A percentile compares a stretch with the other conserved stretches of the same genome.
Conservation (phyloP, 2,888 invertebrate species). For the Mythimna lalbum region DNA sequence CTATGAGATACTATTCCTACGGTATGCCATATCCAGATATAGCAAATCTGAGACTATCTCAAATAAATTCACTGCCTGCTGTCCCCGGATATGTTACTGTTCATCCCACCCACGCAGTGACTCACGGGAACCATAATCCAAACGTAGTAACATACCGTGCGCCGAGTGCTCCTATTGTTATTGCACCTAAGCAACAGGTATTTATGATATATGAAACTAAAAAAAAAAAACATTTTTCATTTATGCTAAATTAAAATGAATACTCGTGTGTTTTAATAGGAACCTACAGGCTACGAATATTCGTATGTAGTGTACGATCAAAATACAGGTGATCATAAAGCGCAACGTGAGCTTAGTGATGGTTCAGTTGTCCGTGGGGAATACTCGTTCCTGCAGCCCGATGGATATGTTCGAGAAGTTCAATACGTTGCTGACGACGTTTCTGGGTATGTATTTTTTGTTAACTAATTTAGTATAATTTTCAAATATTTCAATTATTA, state of each 20-base stretch:
- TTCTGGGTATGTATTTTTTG: slow-evolving; percentile 79
- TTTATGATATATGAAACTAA: slow-evolving; percentile 52
- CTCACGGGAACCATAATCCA: slow-evolving; percentile 69
- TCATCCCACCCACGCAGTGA: slow-evolving; percentile 69
- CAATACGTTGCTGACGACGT: slow-evolving; percentile 89
- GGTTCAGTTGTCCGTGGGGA: slow-evolving; percentile 89
- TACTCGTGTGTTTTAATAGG: slow-evolving; percentile 63
- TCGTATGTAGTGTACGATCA: slow-evolving; percentile 90
- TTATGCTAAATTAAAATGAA: background rate
- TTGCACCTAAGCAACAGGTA: slow-evolving; percentile 76
- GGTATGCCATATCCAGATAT: slow-evolving; percentile 72
- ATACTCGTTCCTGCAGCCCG: slow-evolving; percentile 89
- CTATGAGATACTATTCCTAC: slow-evolving; percentile 77
- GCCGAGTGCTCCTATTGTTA: slow-evolving; percentile 75
- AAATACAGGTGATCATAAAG: slow-evolving; percentile 89
- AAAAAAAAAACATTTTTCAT: background rate
- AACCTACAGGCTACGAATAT: slow-evolving; percentile 81
- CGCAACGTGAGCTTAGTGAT: slow-evolving; percentile 88
- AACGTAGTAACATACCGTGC: slow-evolving; percentile 76
- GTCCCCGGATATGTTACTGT: slow-evolving; percentile 73
- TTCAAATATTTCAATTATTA: background rate
- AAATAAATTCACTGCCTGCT: slow-evolving; percentile 71
- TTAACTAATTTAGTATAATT: background rate
- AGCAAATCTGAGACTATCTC: slow-evolving; percentile 71
- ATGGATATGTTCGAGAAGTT: slow-evolving; percentile 89